Conservation (phyloP, 2,888 invertebrate species). For the Torymus tubicola region DNA sequence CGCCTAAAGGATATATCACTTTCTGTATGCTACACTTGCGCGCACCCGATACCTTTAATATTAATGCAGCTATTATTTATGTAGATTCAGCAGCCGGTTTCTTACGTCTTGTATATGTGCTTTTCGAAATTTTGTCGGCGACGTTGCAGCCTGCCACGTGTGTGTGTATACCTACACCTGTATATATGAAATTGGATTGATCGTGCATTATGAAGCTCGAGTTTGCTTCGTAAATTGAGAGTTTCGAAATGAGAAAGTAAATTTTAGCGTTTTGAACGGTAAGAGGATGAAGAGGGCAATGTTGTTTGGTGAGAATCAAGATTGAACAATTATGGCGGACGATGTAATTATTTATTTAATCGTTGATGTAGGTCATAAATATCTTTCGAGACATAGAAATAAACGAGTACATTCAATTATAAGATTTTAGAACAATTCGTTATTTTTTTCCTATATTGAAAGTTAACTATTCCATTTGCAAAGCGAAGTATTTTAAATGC, state of each 20-base stretch:
- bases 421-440: too few species aligned
- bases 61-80: slow-evolving; percentile 28
- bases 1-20: slow-evolving; percentile 30
- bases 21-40: neutral
- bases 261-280: slow-evolving; percentile 24
- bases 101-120: neutral
- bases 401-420: too few species aligned
- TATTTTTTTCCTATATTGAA: too few species aligned
- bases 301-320: neutral
- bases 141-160: neutral
- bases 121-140: slow-evolving; percentile 2
- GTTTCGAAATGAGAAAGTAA: slow-evolving; percentile 21
- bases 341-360: too few species aligned
- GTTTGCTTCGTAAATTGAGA: slow-evolving; percentile 1
- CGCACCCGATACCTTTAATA: slow-evolving; percentile 17
- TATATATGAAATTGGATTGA: slow-evolving; percentile 30
- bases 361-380: too few species aligned
- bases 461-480: too few species aligned
- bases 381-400: too few species aligned
- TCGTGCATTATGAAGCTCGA: slow-evolving; percentile 23
- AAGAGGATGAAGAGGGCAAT: neutral
- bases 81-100: neutral
- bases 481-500: neutral
- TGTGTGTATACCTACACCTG: too few species aligned
- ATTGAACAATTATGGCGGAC: too few species aligned